These are phyloP conservation scores for Mastomys coucha DNA, from an alignment of 2,113 vertebrate genomes.

Conservation along the genomic window DNA sequence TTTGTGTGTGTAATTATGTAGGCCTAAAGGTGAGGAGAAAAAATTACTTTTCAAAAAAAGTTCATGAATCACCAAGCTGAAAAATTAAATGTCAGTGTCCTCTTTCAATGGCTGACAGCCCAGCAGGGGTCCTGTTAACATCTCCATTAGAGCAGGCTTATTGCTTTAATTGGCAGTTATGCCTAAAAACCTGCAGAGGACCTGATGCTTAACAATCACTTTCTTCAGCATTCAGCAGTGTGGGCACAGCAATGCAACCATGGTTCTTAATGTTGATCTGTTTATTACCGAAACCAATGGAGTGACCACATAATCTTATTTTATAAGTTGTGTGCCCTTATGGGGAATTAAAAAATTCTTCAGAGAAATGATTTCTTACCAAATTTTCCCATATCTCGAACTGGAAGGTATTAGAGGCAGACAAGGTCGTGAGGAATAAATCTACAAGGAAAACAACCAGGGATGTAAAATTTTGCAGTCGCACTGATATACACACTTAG, in stretches of 20 bases:
- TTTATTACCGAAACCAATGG: slow-evolving; percentile 69
- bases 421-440: slow-evolving; percentile 90
- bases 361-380: slow-evolving; percentile 85
- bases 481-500: not conserved
- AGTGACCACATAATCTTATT: slow-evolving; percentile 43
- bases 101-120: slow-evolving; percentile 76
- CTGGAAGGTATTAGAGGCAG: slow-evolving; percentile 63
- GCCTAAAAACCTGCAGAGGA: slow-evolving; percentile 66
- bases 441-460: slow-evolving; percentile 84
- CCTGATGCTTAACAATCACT: slow-evolving; percentile 56
- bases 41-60: slow-evolving; percentile 63
- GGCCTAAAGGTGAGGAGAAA: slow-evolving; percentile 62
- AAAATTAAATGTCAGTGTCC: slow-evolving; percentile 77
- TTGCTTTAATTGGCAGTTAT: slow-evolving; percentile 75
- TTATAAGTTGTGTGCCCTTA: slow-evolving; percentile 58
- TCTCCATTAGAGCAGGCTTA: slow-evolving; percentile 75
- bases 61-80: slow-evolving; percentile 67
- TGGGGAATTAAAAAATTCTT: slow-evolving; percentile 58
- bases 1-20: not conserved
- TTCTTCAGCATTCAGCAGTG: slow-evolving; percentile 50
- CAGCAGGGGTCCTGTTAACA: slow-evolving; percentile 74
- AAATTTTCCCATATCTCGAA: slow-evolving; percentile 92
- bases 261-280: slow-evolving; percentile 5
- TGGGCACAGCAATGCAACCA: slow-evolving; percentile 46
- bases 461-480: slow-evolving; percentile 49